phyloP scores from a whole-genome alignment of 2,797 vertebrate genomes.

The Scleropages formosus region DNA sequence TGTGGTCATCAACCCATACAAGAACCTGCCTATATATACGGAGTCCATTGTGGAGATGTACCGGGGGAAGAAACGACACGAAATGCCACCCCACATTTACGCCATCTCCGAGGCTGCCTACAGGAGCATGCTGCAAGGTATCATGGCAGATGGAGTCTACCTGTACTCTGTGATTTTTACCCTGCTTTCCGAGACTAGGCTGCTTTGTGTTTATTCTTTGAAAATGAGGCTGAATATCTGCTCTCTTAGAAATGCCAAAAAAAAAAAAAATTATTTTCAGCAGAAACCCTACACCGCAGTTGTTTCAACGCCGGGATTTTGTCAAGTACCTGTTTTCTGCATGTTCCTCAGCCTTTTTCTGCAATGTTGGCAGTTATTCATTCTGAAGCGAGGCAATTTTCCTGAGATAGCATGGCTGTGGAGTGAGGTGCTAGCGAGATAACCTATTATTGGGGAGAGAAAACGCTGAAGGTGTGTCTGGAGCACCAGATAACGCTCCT shows the following conservation, averaged over 20 bases:
- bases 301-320: not conserved
- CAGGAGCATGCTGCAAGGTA: slow-evolving; percentile 92
- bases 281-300: no score
- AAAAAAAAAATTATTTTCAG: no score
- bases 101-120: slow-evolving; percentile 90
- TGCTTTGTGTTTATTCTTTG: not conserved
- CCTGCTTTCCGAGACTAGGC: not conserved
- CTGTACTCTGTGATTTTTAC: not conserved
- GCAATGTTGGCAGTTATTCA: not conserved
- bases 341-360: not conserved
- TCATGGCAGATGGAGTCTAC: slow-evolving; percentile 11
- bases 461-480: no score
- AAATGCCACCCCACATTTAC: slow-evolving; percentile 90
- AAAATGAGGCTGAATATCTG: not conserved
- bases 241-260: not conserved
- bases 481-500: no score
- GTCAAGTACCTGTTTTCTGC: no score
- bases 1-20: slow-evolving; percentile 91
- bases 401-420: not conserved
- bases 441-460: not conserved
- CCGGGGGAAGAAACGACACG: slow-evolving; percentile 88
- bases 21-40: slow-evolving; percentile 88
- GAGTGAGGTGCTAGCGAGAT: not conserved
- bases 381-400: not conserved
- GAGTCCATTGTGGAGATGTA: slow-evolving; percentile 93